A percentile compares a stretch with the other conserved stretches of the same genome.
Evolutionary conservation across 2,797 vertebrate species (phyloP).

Genomic region (Pachyuromys duprasi): DNA sequence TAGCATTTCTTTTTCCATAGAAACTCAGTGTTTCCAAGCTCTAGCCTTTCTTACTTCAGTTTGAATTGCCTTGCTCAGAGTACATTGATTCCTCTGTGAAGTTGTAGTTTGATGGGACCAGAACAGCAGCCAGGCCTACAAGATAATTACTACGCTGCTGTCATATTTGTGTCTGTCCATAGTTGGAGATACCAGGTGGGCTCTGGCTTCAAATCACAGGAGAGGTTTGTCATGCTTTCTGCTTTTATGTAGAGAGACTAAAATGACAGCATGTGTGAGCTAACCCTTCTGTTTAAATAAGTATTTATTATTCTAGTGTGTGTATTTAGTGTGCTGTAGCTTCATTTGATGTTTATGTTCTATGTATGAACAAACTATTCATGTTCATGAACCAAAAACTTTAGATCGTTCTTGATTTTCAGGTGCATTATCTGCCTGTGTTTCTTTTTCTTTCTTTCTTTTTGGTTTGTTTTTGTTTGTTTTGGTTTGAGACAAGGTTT

Average conservation of each 20-base stretch:
- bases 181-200: slow-evolving; percentile 21
- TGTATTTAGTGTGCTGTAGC: neutral
- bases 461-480: neutral
- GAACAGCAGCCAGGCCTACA: slow-evolving; percentile 15
- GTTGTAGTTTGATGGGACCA: neutral
- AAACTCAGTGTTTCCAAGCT: slow-evolving; percentile 21
- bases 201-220: neutral
- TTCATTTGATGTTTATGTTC: neutral
- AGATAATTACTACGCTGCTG: neutral
- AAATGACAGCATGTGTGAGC: neutral
- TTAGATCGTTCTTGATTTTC: slow-evolving; percentile 18
- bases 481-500: neutral
- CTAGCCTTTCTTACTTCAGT: neutral
- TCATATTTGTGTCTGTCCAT: neutral
- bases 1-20: neutral
- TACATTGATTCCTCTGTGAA: slow-evolving; percentile 28
- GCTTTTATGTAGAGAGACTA: neutral
- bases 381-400: slow-evolving; percentile 16
- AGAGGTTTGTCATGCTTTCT: slow-evolving; percentile 29
- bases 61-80: neutral
- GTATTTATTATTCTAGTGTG: neutral
- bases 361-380: neutral
- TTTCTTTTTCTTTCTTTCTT: neutral
- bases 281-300: neutral
- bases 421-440: neutral